Conservation (phyloP, 2,797 vertebrate species). For the Varecia variegata region DNA sequence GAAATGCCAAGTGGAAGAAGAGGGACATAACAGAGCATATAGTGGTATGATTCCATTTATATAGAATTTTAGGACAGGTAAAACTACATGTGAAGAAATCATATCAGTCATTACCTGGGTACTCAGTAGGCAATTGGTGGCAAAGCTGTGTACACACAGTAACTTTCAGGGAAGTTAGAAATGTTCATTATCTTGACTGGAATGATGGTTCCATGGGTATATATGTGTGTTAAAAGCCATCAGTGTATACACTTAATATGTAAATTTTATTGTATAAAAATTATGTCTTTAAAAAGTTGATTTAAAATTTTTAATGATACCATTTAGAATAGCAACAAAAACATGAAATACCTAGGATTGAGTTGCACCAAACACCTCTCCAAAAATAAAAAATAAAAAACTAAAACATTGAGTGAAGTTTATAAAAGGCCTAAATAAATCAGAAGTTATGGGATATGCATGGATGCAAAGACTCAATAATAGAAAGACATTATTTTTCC, state of each 20-base stretch:
- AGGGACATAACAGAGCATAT: neutral
- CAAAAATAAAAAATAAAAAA: neutral
- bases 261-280: neutral
- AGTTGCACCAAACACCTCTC: neutral
- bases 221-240: neutral
- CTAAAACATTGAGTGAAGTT: neutral
- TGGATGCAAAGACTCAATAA: neutral
- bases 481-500: neutral
- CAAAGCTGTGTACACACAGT: neutral
- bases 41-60: neutral
- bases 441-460: neutral
- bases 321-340: neutral
- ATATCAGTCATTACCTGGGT: neutral
- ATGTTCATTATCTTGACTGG: neutral
- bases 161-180: neutral
- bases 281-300: neutral
- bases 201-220: neutral
- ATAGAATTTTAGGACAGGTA: neutral
- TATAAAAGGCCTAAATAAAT: neutral
- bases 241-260: neutral
- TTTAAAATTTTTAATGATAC: neutral
- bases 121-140: neutral
- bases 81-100: neutral
- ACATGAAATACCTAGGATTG: neutral
- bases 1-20: neutral